Evolutionary conservation across 1,140 invertebrate species (phyloP).

Genomic region (Zaprionus lachaisei): DNA sequence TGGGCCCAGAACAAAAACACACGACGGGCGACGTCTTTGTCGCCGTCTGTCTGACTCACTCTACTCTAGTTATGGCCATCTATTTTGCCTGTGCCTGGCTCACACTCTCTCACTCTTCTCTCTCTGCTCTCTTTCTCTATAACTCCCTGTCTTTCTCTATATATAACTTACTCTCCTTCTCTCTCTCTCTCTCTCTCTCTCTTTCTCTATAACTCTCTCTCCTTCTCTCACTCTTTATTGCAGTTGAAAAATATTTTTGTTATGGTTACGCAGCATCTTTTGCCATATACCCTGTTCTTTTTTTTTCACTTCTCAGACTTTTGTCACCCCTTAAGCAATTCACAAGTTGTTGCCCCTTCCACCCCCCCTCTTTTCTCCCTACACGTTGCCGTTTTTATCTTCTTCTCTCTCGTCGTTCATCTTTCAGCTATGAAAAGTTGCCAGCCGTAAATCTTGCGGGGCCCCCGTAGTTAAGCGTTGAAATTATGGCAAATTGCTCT

Average conservation of each 20-base stretch:
- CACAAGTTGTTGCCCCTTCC: not conserved
- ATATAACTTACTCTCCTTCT: slow-evolving; percentile 13
- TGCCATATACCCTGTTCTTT: not conserved
- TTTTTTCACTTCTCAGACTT: slow-evolving; percentile 5
- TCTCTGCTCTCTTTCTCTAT: slow-evolving; percentile 1
- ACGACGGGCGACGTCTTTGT: slow-evolving; percentile 53
- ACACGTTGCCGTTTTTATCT: not conserved
- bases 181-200: not conserved
- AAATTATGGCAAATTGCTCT: slow-evolving; percentile 54
- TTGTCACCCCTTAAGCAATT: slow-evolving; percentile 18
- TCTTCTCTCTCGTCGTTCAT: not conserved
- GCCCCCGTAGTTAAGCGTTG: slow-evolving; percentile 45
- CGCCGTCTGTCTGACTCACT: slow-evolving; percentile 59
- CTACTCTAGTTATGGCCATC: slow-evolving; percentile 13
- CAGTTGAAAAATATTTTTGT: slow-evolving; percentile 66
- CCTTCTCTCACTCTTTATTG: slow-evolving; percentile 29
- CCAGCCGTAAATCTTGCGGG: slow-evolving; percentile 46
- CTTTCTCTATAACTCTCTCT: not conserved
- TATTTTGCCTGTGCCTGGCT: slow-evolving; percentile 4
- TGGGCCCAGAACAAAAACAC: slow-evolving; percentile 43
- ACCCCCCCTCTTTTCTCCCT: not conserved
- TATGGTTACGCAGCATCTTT: slow-evolving; percentile 40
- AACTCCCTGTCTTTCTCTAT: not conserved
- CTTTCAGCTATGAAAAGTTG: slow-evolving; percentile 44
- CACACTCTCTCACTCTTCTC: not conserved